Evolutionary conservation across 2,888 invertebrate species (phyloP).

Genomic region (Listrodromus nycthemerus): DNA sequence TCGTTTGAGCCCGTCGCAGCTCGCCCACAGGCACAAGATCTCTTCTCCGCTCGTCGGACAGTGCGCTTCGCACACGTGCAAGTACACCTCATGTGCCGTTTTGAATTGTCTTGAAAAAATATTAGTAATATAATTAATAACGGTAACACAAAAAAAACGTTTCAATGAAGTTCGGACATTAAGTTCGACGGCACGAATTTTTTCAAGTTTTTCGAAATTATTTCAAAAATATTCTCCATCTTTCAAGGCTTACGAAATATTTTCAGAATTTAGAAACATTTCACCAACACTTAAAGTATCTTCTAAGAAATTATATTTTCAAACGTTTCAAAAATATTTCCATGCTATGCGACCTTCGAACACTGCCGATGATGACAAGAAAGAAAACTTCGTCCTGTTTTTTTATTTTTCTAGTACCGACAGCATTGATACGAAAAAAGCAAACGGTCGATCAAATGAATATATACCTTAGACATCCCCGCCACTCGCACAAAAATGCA

Average conservation of each 20-base stretch:
- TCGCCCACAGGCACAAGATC: constrained; percentile 95
- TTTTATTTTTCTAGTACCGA: no score
- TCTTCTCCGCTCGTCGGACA: constrained; percentile 91
- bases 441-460: background rate
- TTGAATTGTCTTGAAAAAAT: constrained; percentile 87
- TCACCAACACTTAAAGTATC: no score
- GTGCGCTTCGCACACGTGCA: constrained; percentile 94
- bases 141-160: background rate
- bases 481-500: constrained; percentile 94
- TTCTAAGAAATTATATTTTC: no score
- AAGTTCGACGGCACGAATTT: background rate
- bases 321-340: no score
- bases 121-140: constrained; percentile 45
- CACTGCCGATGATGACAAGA: no score
- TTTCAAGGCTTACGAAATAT: no score
- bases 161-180: background rate
- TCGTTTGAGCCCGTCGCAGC: constrained; percentile 95
- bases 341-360: no score
- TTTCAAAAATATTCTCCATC: no score
- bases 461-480: constrained; percentile 90
- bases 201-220: background rate
- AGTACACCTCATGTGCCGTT: constrained; percentile 92
- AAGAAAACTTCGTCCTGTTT: no score
- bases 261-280: constrained; percentile 2
- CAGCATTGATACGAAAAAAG: no score